Base-by-base conservation (phyloP, 1,140 invertebrate species). In the Drosophila ambigua region DNA sequence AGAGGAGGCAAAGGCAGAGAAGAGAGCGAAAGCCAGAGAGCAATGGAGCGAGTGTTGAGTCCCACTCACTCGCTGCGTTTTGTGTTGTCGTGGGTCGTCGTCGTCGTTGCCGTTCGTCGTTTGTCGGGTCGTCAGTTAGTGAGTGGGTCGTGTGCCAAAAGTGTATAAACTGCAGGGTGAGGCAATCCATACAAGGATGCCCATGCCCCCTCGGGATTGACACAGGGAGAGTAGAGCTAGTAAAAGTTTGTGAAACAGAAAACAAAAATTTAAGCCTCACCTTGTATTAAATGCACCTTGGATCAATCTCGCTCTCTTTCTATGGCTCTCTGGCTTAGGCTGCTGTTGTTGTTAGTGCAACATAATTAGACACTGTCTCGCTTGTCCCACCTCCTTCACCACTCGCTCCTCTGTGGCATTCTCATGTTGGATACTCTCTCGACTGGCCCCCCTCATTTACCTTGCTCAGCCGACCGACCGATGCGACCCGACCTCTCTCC, bases 61-160 rank as follows among this genome's bases (percentile, higher is more conserved):
- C 46, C 54, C 60, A 66, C 69, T 53, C 65, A 74, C 75, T 82
- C 74, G 79, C 54, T 81, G 73, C 67, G 59, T 61, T 78, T 82
- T 79, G 50, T 83, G 79, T 83, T 82, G 79, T 82, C 79, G 79
- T 82, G 80, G 80, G 80, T 84, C 79, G 79, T 48, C 62, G 77
- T 46, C 51, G 60, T 51, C 66, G 65, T 53, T 67, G 74, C 72
- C 31, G 8, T 6, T 6, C 28, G 31, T 35, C 72, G 72, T 73
- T 57, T 55, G 71, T 69, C 71, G 71, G 51, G 52, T 62, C 65
- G 72, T 64, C 41, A 44, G 35, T 39, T 4, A 39, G 35, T 59
- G 66, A 57, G 54, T 57, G 54, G 54, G 54, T 57, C 54, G 54
- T 57, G 54, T 57, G 54, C 54, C 39, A 39, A 39, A 39, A 13